Base-by-base conservation (phyloP, 2,113 vertebrate species). In the Symphodus melops region DNA sequence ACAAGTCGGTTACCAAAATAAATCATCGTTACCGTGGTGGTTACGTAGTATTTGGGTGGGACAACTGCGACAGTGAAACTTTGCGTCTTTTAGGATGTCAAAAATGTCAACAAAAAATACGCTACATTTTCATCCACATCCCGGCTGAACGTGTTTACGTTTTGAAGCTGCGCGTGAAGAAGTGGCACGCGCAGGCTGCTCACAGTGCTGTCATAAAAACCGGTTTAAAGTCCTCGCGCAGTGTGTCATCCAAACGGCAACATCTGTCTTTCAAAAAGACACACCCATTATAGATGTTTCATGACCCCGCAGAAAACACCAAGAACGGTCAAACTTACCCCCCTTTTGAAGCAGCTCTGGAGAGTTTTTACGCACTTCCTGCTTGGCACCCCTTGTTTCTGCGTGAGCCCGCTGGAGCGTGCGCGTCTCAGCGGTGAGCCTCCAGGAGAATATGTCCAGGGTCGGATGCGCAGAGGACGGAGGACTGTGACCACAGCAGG, bases 341-440 rank as follows among this genome's bases (percentile, higher is more conserved):
- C 53, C 2, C 13, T n/a, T n/a, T n/a, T 3, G 44, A 48, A 4
- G 5, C 58, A 20, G 14, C 44, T 2, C 2, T 8, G 21, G 44
- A 57, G 51, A 44, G 25, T 37, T 61, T 61, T 49, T 57, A 19
- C 8, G 20, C 82, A 85, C 91, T 91, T 92, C 90, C 87, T 82
- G 81, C 51, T 83, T 64, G 14, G 14, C 1, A 54, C 28, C 62
- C 11, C 14, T 42, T 1, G n/a, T 17, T 17, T 5, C 5, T 8
- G 25, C 46, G 37, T 28, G 46, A 21, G 9, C 4, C 14, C 5
- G 20, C 1, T 4, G 11, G 37, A 3, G 41, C 19, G 37, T 39
- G 41, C 19, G 61, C 0, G 44, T 23, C 13, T 54, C 23, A 8
- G 41, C 51, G 13, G 14, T 1, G 5, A 17, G 48, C 17, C 3